Conservation (phyloP, 2,888 invertebrate species). For the Rhagophthalmus giganteus region DNA sequence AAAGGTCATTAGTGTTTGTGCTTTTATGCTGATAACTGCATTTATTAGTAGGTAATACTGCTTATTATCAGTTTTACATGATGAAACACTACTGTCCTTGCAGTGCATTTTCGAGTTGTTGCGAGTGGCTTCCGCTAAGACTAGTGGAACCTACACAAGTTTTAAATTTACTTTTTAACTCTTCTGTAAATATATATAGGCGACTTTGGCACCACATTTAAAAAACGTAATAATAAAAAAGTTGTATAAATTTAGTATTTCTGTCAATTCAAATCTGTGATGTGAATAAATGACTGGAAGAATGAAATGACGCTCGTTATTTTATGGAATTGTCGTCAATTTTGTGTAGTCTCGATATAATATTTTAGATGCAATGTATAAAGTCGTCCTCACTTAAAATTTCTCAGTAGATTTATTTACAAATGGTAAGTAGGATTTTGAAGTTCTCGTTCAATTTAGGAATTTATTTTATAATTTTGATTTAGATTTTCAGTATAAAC, state of each 20-base stretch:
- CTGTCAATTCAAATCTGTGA: conserved; percentile 55
- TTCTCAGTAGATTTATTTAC: too few relatives aligned
- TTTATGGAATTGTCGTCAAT: neutral
- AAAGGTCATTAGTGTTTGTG: conserved; percentile 2
- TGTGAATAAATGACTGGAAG: conserved; percentile 49
- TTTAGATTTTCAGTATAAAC: too few relatives aligned
- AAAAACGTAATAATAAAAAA: conserved; percentile 40
- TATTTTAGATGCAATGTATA: too few relatives aligned
- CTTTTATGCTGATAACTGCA: neutral
- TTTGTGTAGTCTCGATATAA: neutral
- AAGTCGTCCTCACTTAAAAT: too few relatives aligned
- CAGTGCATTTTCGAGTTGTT: neutral
- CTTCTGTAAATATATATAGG: conserved; percentile 21
- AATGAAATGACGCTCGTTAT: conserved; percentile 12
- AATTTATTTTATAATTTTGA: too few relatives aligned
- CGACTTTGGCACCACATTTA: conserved; percentile 26
- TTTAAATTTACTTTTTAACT: conserved; percentile 18
- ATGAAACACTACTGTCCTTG: conserved; percentile 1
- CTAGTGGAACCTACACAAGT: conserved; percentile 19
- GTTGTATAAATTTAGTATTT: conserved; percentile 51
- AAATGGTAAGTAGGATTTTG: too few relatives aligned
- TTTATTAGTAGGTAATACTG: neutral
- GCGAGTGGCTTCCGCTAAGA: neutral
- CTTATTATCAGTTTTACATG: neutral
- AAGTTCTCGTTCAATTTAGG: too few relatives aligned